Base-by-base conservation (phyloP, 2,888 invertebrate species). In the Micoletzkya japonica region DNA sequence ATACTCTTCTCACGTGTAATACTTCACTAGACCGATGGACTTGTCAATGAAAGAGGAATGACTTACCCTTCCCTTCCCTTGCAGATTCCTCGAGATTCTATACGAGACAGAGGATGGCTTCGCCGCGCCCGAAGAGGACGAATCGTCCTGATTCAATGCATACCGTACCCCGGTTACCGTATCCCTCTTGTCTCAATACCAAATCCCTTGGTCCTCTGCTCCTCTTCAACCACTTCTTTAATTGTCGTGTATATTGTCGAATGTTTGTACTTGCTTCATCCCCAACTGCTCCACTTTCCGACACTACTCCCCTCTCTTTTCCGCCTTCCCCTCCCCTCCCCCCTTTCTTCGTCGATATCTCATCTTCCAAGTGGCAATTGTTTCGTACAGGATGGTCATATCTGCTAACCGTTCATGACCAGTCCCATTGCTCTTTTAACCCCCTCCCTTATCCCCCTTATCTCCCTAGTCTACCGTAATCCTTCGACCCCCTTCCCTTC, bases 21-120 rank as follows among this genome's bases (percentile, higher is more conserved):
- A 49, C 14, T 49, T 49, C 49, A 49, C n/a, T 49, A 49, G 49
- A 49, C 14, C 14, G 49, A 49, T n/a, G 17, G n/a, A n/a, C 14
- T 17, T 17, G 49, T 49, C 14, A 14, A 14, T 14, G 14, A 17
- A n/a, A 49, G n/a, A 56, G 26, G 57, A 17, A 56, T 26, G 17
- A 56, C 37, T 1, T 10, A 4, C n/a, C 34, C 37, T 10, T 14
- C 28, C n/a, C n/a, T n/a, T 20, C 6, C 52, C 20, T 58, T 64
- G 36, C 52, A 44, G 60, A 70, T 50, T 36, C 39, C 36, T 64
- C 26, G 60, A 95, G 86, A 94, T 98, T 87, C 90, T 98, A 85
- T 99, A 98, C 89, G 96, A 82, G 59, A 82, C 82, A 4, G 83
- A 85, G 68, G 84, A 84, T 28, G 84, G 84, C 26, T 82, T 82